phyloP scores from a whole-genome alignment of 2,888 invertebrate species.

The Synergus gifuensis region DNA sequence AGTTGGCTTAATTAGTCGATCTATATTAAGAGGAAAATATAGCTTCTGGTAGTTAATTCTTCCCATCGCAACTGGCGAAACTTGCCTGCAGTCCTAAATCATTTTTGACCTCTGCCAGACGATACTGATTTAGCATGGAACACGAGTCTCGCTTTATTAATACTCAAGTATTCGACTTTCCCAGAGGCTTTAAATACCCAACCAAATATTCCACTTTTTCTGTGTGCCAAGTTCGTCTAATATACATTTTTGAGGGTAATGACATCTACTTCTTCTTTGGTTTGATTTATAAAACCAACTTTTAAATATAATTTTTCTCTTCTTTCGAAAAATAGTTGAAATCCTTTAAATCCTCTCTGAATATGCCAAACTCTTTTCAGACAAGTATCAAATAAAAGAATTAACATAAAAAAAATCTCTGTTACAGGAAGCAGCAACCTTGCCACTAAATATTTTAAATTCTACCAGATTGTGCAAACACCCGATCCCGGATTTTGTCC shows the following conservation, averaged over 20 bases:
- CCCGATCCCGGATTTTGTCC: conserved; percentile 12
- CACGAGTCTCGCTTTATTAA: conserved; percentile 5
- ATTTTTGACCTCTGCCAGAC: conserved; percentile 36
- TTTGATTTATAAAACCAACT: background rate
- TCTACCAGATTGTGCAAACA: background rate
- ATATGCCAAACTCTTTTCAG: background rate
- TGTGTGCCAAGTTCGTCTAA: background rate
- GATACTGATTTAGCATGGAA: conserved; percentile 1
- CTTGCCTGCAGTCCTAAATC: conserved; percentile 45
- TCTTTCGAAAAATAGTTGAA: too few species aligned
- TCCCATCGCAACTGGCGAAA: conserved; percentile 23
- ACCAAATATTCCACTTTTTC: background rate
- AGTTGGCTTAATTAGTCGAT: conserved; percentile 14
- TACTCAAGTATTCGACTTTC: background rate
- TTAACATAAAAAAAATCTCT: background rate
- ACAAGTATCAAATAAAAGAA: background rate
- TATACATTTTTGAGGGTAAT: background rate
- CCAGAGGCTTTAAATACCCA: background rate
- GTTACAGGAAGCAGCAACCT: background rate
- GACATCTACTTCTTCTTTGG: background rate
- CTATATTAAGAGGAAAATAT: conserved; percentile 9
- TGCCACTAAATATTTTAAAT: background rate
- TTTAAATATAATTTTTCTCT: too few species aligned
- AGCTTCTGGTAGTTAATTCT: conserved; percentile 11
- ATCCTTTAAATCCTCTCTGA: too few species aligned